Conservation (phyloP, 1,140 invertebrate species). For the Papilio helenus region DNA sequence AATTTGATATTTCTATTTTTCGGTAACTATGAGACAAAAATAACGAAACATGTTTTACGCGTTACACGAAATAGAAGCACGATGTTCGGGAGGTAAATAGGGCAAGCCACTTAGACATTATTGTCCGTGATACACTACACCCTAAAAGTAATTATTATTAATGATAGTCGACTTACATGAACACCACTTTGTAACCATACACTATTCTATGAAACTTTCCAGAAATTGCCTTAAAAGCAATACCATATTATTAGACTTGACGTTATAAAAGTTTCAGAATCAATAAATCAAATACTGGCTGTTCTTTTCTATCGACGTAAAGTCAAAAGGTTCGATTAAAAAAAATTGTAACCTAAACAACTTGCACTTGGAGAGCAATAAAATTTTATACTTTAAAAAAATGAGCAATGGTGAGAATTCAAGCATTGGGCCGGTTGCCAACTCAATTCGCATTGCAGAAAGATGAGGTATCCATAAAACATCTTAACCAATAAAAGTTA, state of each 20-base stretch:
- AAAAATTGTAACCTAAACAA: not conserved
- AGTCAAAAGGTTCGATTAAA: not conserved
- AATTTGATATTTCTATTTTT: too few species aligned
- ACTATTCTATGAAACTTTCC: conserved; percentile 4
- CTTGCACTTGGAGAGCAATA: conserved; percentile 6
- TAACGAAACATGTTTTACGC: not conserved
- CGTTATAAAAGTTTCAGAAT: not conserved
- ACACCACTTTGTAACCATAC: conserved; percentile 43
- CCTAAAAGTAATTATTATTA: conserved; percentile 72
- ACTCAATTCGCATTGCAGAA: conserved; percentile 71
- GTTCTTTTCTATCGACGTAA: not conserved
- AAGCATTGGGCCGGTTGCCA: conserved; percentile 67
- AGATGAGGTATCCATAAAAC: conserved; percentile 69
- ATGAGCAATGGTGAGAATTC: conserved; percentile 66
- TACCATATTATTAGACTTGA: not conserved
- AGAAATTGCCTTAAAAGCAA: not conserved
- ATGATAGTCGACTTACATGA: conserved; percentile 50
- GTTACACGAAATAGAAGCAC: conserved; percentile 54
- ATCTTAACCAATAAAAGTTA: conserved; percentile 41
- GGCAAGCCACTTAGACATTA: conserved; percentile 65
- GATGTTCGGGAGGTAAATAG: conserved; percentile 57
- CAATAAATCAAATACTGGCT: not conserved
- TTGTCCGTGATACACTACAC: conserved; percentile 57
- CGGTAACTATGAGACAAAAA: too few species aligned
- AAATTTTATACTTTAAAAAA: conserved; percentile 43